Base-by-base conservation (phyloP, 2,888 invertebrate species). In the Lepidocyrtinus sp. region DNA sequence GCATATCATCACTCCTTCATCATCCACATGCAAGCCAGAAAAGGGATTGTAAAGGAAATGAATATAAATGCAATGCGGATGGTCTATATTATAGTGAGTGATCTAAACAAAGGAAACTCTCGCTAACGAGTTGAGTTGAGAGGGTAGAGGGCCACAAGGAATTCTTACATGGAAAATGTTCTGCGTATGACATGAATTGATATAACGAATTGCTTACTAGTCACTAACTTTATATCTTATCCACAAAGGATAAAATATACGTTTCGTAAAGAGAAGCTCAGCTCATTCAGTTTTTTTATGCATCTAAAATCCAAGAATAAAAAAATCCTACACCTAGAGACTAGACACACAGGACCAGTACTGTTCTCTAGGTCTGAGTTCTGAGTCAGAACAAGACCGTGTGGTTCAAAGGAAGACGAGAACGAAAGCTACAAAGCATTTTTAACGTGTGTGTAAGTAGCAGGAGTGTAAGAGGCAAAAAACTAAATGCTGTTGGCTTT, bases 21-120 rank as follows among this genome's bases (percentile, higher is more conserved):
- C n/a, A n/a, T 36, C 36, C 36, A 36, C 12, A 36, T 36, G 36
- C 5, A 50, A 50, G 17, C 50, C 12, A n/a, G n/a, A 50, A 50
- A 50, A 50, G 5, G 50, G 50, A 50, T 15, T n/a, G 17, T 15
- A 50, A 12, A 50, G 50, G 50, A 50, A 50, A 50, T 50, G 50
- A 50, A 50, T 50, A 50, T 50, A 50, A 50, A 50, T 50, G 50
- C 50, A 50, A 50, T 50, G 50, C 50, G 50, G 50, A 50, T 50
- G 15, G 50, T n/a, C 17, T 50, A 50, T 17, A 50, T 50, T 50
- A 50, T 17, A 50, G 12, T 50, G 50, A 36, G 12, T 5, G 5
- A 5, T 50, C 50, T 50, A 2, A n/a, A 50, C 50, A 50, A 50
- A 50, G 15, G 50, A 12, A 50, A 12, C 50, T 50, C 12, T 50